A percentile compares a stretch with the other conserved stretches of the same genome.
phyloP scores from a whole-genome alignment of 2,888 invertebrate genomes.

The Drosophila limbata region DNA sequence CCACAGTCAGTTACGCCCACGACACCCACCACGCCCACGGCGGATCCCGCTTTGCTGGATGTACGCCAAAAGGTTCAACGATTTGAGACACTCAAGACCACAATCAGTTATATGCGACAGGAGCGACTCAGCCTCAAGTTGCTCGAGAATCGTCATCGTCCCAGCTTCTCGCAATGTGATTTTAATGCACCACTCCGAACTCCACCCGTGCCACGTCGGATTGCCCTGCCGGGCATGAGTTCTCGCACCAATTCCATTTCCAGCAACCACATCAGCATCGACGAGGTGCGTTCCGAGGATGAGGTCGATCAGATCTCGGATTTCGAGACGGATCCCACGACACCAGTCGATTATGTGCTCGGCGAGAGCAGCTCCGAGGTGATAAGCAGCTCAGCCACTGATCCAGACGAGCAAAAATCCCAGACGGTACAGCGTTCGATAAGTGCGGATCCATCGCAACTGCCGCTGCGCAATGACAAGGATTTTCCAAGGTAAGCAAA shows the following conservation, averaged over 20 bases:
- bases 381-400: constrained; percentile 16
- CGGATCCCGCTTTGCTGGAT: constrained; percentile 78
- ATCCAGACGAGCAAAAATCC: constrained; percentile 25
- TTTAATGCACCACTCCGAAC: constrained; percentile 12
- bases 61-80: constrained; percentile 79
- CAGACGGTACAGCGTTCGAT: constrained; percentile 58
- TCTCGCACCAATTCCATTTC: constrained; percentile 40
- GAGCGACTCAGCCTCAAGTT: constrained; percentile 67
- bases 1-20: constrained; percentile 3
- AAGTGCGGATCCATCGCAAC: constrained; percentile 52
- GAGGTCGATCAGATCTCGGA: constrained; percentile 83
- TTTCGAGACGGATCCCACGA: constrained; percentile 49
- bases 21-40: constrained; percentile 41
- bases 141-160: constrained; percentile 61
- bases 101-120: constrained; percentile 47
- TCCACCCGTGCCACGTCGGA: constrained; percentile 58
- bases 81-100: constrained; percentile 78
- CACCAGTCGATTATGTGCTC: constrained; percentile 57
- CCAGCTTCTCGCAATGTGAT: constrained; percentile 49
- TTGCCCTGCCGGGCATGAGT: constrained; percentile 56
- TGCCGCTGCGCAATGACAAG: constrained; percentile 46
- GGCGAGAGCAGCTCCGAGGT: constrained; percentile 66
- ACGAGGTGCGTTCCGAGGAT: constrained; percentile 84
- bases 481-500: constrained; percentile 79
- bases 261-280: constrained; percentile 67